Evolutionary conservation across 2,888 invertebrate genomes (phyloP), one percentile per base, ranked within the genome.

Genomic region (Ischnus inquisitorius): DNA sequence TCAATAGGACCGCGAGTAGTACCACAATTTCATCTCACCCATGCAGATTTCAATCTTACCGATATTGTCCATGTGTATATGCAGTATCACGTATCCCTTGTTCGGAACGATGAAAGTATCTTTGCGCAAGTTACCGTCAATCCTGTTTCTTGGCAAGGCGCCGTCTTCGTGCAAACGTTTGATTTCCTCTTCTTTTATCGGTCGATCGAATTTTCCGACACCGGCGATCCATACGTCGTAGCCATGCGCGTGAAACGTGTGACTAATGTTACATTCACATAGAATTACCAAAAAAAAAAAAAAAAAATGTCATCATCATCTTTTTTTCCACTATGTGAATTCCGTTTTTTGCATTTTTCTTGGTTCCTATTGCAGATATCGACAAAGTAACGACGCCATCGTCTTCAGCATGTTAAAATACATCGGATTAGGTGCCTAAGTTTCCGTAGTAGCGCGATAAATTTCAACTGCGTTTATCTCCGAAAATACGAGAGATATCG

Each of bases 101-200:
- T 96, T 95, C 0, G 96, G 96, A 0, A 96, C 95, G 0, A 94
- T 93, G 25, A 96, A 93, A 1, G 96, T 95, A 88, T 96, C 96
- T 88, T 96, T 96, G 12, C 93, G 88, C 0, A 95, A 43, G 25
- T 25, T 41, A 46, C 19, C 62, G 62, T 34, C 12, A 6, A 71
- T 16, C 6, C 12, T 25, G 8, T 95, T 95, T 82, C 95, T 94
- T 91, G 72, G 91, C 92, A 89, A 82, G 85, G 92, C 91, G 12
- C 93, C 93, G 62, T 93, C 92, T 12, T 88, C 87, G 28, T 94
- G 93, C 41, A 94, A 85, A 54, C 86, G 88, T 34, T 92, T 81
- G 78, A 95, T 94, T 41, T 94, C 92, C 54, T 93, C 88, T 83
- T 92, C 94, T 0, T 94, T 93, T 41, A 95, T 88, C 1, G 95